Conservation (phyloP, 2,888 invertebrate genomes). For the Drosophila anomelani region DNA sequence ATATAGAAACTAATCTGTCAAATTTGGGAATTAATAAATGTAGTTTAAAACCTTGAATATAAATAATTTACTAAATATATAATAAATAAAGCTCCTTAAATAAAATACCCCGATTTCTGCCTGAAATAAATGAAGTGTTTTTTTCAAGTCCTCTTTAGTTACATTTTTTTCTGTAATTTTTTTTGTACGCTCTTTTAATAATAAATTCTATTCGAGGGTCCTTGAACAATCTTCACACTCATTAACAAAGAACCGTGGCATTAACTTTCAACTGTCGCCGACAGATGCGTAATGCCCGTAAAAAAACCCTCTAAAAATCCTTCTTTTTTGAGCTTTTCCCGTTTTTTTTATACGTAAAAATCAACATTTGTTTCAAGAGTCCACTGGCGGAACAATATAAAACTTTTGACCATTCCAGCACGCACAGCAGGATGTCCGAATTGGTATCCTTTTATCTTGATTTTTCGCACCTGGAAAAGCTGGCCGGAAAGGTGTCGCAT, state of each 20-base stretch:
- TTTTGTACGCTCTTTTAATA: background rate
- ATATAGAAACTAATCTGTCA: background rate
- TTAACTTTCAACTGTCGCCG: slow-evolving; percentile 28
- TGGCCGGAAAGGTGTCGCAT: slow-evolving; percentile 50
- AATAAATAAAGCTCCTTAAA: background rate
- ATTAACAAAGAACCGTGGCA: slow-evolving; percentile 24
- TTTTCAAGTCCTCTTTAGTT: background rate
- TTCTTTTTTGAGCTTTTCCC: slow-evolving; percentile 7
- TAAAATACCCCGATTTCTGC: background rate
- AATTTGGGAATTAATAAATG: background rate
- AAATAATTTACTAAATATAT: background rate
- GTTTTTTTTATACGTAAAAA: slow-evolving; percentile 50
- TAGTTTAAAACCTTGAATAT: background rate
- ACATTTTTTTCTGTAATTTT: background rate
- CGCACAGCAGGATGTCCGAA: slow-evolving; percentile 49
- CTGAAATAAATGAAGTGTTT: background rate
- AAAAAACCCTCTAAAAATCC: slow-evolving; percentile 29
- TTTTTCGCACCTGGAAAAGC: slow-evolving; percentile 29
- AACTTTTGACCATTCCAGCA: slow-evolving; percentile 59
- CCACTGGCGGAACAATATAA: slow-evolving; percentile 51
- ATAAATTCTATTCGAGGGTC: slow-evolving; percentile 9
- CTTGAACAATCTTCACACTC: slow-evolving; percentile 22
- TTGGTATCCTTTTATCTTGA: slow-evolving; percentile 32
- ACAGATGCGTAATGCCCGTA: slow-evolving; percentile 24
- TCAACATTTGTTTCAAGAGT: slow-evolving; percentile 55